Evolutionary conservation across 2,113 vertebrate species (phyloP).

Genomic region (Poecilia latipinna): DNA sequence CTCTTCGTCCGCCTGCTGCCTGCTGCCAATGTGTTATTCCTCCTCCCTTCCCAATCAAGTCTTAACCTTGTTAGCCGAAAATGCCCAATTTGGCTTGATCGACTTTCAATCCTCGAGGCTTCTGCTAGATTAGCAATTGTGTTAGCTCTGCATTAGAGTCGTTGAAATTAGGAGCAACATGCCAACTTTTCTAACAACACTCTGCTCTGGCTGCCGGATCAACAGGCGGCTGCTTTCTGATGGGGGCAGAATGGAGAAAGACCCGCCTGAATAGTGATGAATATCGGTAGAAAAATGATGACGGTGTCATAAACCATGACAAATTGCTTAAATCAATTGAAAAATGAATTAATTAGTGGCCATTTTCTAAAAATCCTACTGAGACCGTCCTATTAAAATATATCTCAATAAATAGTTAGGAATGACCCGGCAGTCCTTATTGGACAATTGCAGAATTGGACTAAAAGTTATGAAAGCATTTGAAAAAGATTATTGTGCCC

Average conservation of each 20-base stretch:
- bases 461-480: too few species aligned
- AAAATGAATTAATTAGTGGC: too few species aligned
- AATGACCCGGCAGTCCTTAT: too few species aligned
- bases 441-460: too few species aligned
- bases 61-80: slow-evolving; percentile 72
- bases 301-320: too few species aligned
- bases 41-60: slow-evolving; percentile 41
- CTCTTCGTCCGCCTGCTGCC: slow-evolving; percentile 48
- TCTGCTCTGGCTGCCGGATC: slow-evolving; percentile 8
- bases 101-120: slow-evolving; percentile 67
- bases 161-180: slow-evolving; percentile 44
- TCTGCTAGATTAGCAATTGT: slow-evolving; percentile 61
- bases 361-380: too few species aligned
- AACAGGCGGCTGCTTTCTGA: slow-evolving; percentile 20
- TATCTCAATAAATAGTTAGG: too few species aligned
- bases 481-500: not conserved
- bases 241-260: slow-evolving; percentile 1
- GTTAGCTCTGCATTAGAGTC: slow-evolving; percentile 53
- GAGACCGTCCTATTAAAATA: too few species aligned
- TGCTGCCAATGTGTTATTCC: slow-evolving; percentile 54
- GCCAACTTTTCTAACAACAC: slow-evolving; percentile 38
- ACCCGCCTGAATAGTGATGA: not conserved
- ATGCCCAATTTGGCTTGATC: slow-evolving; percentile 74
- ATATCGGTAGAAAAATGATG: too few species aligned
- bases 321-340: too few species aligned